phyloP scores from a whole-genome alignment of 2,888 invertebrate species.

The Dynastes tityus region DNA sequence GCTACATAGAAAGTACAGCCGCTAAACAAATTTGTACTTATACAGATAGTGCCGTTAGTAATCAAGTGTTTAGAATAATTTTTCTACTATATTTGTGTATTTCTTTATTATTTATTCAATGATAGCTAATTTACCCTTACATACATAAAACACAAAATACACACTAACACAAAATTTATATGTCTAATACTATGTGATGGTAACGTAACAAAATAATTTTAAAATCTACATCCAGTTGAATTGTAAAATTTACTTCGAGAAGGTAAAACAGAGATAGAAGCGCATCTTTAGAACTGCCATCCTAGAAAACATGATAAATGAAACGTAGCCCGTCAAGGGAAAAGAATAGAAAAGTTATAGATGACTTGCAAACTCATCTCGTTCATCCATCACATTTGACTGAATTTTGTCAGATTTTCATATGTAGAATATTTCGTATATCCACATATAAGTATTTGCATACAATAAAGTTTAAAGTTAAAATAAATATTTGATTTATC shows the following conservation, averaged over 20 bases:
- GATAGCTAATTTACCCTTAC: not conserved
- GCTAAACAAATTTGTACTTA: slow-evolving; percentile 23
- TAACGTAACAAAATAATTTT: not conserved
- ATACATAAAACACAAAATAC: not conserved
- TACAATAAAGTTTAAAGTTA: not conserved
- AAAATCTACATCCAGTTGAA: not conserved
- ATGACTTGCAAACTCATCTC: slow-evolving; percentile 31
- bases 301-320: slow-evolving; percentile 38
- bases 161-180: slow-evolving; percentile 1
- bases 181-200: not conserved
- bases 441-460: not conserved
- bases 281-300: not conserved
- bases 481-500: not conserved
- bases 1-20: slow-evolving; percentile 36
- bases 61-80: slow-evolving; percentile 31
- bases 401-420: slow-evolving; percentile 42
- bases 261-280: not conserved
- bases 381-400: slow-evolving; percentile 43
- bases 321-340: slow-evolving; percentile 35
- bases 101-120: slow-evolving; percentile 2
- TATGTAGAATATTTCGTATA: not conserved
- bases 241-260: not conserved
- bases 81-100: slow-evolving; percentile 17
- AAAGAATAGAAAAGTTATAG: slow-evolving; percentile 32
- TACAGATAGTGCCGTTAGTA: slow-evolving; percentile 32